phyloP scores from a whole-genome alignment of 2,113 vertebrate species.

The Ammodytes marinus region DNA sequence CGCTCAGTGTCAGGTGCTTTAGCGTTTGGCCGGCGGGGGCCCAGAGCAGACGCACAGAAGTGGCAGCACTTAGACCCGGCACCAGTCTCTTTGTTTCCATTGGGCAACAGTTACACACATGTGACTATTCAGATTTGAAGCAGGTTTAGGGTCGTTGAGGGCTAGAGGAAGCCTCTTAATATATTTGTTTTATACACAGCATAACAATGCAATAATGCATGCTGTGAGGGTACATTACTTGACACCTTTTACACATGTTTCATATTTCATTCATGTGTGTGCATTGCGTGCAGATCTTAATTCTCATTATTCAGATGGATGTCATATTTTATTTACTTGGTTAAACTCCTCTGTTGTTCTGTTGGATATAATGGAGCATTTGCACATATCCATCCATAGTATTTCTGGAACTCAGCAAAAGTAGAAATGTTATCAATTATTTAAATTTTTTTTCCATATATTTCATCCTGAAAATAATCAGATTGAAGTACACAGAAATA shows the following conservation, averaged over 20 bases:
- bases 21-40: slow-evolving; percentile 2
- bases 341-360: not conserved
- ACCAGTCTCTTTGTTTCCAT: slow-evolving; percentile 57
- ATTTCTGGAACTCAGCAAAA: not conserved
- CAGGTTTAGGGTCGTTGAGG: not conserved
- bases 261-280: not conserved
- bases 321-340: not conserved
- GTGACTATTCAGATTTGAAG: slow-evolving; percentile 22
- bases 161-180: not conserved
- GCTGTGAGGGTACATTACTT: not conserved
- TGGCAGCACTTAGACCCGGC: slow-evolving; percentile 64
- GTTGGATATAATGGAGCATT: not conserved
- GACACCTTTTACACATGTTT: not conserved
- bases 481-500: not conserved
- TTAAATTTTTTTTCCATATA: not conserved
- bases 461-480: not conserved
- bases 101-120: slow-evolving; percentile 51
- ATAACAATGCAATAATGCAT: no score
- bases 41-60: slow-evolving; percentile 40
- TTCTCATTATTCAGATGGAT: not conserved
- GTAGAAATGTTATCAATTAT: not conserved
- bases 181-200: slow-evolving; percentile 1
- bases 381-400: not conserved
- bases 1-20: slow-evolving; percentile 65
- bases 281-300: not conserved